Evolutionary conservation across 2,888 invertebrate species (phyloP).

Genomic region (Aphodius granarius): DNA sequence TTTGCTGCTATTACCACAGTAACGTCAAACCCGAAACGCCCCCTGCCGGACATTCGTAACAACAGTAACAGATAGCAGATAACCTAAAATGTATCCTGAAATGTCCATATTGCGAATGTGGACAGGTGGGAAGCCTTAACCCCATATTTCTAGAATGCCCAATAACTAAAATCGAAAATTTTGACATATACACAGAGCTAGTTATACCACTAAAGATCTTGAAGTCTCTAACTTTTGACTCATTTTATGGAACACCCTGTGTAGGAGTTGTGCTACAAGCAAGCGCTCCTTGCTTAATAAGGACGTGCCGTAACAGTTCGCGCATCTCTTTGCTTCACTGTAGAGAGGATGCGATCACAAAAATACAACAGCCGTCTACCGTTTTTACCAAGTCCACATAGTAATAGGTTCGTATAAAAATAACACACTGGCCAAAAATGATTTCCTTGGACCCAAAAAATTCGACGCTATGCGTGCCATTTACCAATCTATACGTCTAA

Average conservation of each 20-base stretch:
- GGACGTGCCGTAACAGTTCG: neutral
- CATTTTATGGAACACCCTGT: neutral
- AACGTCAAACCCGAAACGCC: too few relatives aligned
- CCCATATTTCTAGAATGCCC: too few relatives aligned
- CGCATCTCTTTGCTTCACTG: neutral
- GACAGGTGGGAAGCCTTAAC: too few relatives aligned
- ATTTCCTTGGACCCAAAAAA: neutral
- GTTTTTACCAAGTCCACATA: neutral
- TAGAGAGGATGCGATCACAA: neutral
- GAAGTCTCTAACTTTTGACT: neutral
- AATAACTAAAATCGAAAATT: too few relatives aligned
- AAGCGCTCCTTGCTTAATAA: neutral
- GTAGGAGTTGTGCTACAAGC: neutral
- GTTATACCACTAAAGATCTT: neutral
- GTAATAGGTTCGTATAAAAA: neutral
- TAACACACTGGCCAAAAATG: neutral
- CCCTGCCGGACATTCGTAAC: too few relatives aligned
- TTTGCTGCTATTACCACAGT: too few relatives aligned
- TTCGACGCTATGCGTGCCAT: neutral
- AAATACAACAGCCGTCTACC: neutral
- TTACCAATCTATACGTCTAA: neutral
- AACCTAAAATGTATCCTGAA: too few relatives aligned
- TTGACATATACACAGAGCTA: too few relatives aligned
- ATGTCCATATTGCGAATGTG: too few relatives aligned
- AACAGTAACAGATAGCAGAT: too few relatives aligned